A percentile compares a stretch with the other conserved stretches of the same genome.
Conservation (phyloP, 2,888 invertebrate genomes). For the Synanthedon myopaeformis region DNA sequence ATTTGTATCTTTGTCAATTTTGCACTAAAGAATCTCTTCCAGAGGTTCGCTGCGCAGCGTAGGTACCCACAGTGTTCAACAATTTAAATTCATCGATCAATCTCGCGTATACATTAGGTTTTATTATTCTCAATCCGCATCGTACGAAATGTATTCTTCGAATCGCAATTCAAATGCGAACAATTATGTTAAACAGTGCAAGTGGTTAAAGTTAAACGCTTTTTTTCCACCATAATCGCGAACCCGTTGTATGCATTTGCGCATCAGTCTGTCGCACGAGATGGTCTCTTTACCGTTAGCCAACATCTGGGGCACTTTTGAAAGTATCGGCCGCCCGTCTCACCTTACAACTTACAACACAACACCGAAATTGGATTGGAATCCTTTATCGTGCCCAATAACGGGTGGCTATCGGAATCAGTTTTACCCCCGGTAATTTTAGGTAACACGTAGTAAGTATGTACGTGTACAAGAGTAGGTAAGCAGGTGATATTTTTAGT, state of each 20-base stretch:
- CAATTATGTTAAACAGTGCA: neutral
- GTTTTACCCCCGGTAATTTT: slow-evolving; percentile 10
- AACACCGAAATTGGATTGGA: slow-evolving; percentile 41
- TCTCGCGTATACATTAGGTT: no score
- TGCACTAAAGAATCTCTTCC: no score
- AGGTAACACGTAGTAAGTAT: neutral
- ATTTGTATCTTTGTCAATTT: no score
- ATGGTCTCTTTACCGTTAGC: slow-evolving; percentile 56
- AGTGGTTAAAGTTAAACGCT: neutral
- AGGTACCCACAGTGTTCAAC: no score
- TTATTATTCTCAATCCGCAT: no score
- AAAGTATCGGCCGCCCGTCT: slow-evolving; percentile 29
- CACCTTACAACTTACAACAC: slow-evolving; percentile 20
- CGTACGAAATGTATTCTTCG: no score
- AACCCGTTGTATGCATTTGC: slow-evolving; percentile 27
- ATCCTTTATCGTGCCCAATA: slow-evolving; percentile 35
- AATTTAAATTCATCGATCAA: no score
- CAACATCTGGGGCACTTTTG: slow-evolving; percentile 67
- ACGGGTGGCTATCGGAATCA: slow-evolving; percentile 19
- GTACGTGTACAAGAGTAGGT: no score
- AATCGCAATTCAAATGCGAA: neutral
- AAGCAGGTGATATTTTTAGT: no score
- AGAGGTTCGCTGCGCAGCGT: no score
- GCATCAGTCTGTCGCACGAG: slow-evolving; percentile 58
- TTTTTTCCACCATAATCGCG: slow-evolving; percentile 10